Evolutionary conservation across 2,888 invertebrate genomes (phyloP).

Genomic region (Machimus atricapillus): DNA sequence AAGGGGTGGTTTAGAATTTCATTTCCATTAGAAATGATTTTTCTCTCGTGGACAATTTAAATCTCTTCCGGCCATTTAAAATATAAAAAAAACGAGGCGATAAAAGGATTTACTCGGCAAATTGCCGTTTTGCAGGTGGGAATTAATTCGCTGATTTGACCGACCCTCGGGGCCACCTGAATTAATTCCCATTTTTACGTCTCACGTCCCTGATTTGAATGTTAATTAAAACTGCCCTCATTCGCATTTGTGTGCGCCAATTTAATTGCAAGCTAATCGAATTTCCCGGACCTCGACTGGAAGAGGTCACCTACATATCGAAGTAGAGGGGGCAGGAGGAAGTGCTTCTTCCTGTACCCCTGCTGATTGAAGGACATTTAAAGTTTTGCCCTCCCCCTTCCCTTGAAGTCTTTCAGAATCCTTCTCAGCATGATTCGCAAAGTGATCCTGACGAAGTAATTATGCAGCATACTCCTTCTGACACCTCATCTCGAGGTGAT

Average conservation of each 20-base stretch:
- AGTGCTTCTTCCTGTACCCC: not conserved
- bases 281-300: not conserved
- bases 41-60: not conserved
- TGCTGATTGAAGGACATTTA: not conserved
- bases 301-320: not conserved
- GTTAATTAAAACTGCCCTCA: not conserved
- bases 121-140: not conserved
- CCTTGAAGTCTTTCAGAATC: not conserved
- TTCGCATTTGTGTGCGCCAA: not conserved
- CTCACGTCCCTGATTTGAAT: not conserved
- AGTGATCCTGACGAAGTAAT: not conserved
- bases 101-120: not conserved
- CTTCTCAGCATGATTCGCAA: not conserved
- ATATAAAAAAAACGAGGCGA: not conserved
- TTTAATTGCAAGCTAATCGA: not conserved
- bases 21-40: not conserved
- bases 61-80: not conserved
- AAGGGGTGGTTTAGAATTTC: not conserved
- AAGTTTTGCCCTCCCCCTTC: not conserved
- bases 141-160: not conserved
- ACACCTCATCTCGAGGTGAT: not conserved
- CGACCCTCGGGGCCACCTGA: not conserved
- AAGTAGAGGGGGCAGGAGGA: not conserved
- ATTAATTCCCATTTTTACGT: not conserved
- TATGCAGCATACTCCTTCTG: not conserved